phyloP scores from a whole-genome alignment of 2,113 vertebrate genomes.

The Nycticryphes semicollaris region DNA sequence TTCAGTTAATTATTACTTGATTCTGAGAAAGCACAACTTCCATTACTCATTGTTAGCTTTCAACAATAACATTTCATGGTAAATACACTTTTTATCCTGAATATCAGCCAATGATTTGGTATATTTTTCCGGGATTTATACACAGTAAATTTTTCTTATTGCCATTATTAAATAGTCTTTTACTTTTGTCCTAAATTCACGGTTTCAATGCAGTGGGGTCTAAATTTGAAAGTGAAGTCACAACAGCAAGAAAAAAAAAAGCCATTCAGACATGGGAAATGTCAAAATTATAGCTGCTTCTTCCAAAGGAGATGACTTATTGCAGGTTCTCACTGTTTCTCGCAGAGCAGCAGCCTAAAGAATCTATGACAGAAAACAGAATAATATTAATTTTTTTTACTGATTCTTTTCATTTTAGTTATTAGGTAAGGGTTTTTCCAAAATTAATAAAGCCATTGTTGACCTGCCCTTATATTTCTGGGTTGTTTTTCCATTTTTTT shows the following conservation, averaged over 20 bases:
- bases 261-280: background rate
- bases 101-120: background rate
- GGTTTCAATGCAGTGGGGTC: background rate
- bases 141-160: background rate
- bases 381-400: too few relatives aligned
- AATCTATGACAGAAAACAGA: background rate
- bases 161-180: background rate
- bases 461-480: background rate
- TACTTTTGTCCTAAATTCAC: background rate
- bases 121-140: background rate
- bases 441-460: slow-evolving; percentile 25
- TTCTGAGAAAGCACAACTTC: background rate
- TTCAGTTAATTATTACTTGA: background rate
- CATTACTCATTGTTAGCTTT: background rate
- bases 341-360: background rate
- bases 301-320: background rate
- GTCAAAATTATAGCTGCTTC: background rate
- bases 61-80: background rate
- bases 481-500: background rate
- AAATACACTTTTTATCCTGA: background rate
- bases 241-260: background rate
- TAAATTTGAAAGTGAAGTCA: background rate
- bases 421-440: background rate
- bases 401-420: background rate
- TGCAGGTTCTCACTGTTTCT: background rate